Base-by-base conservation (phyloP, 2,113 vertebrate species). In the Apodemus sylvaticus region DNA sequence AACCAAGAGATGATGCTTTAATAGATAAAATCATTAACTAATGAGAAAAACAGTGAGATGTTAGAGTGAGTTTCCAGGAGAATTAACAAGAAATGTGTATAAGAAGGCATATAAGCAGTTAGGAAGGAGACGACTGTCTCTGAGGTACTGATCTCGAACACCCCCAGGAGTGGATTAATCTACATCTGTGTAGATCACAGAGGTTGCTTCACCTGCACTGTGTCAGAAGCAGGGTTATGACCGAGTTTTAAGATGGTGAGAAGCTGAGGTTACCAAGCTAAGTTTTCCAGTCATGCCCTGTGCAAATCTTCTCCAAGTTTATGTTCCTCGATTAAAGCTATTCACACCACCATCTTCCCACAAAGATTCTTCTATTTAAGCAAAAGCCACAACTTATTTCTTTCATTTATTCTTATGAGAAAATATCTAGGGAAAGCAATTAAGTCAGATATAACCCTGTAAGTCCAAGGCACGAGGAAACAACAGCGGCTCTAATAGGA, bases 11-110 rank as follows among this genome's bases (percentile, higher is more conserved):
- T 95, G 86, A 39, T 94, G 60, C 58, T 39, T 89, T 60, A 42
- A 83, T 53, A 94, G 26, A 74, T 68, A 83, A 94, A 91, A 71
- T 83, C 14, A 93, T 81, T 86, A 85, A 64, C 82, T 91, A 91
- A 55, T 71, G 42, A 76, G 17, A 64, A 95, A 89, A 60, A n/a
- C 12, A 73, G n/a, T 62, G 86, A 76, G 51, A 81, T 86, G 22
- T 58, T 93, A 39, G 17, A 91, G 36, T 55, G 62, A 51, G 24
- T 88, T 97, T 20, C n/a, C 87, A 76, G 19, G 29, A 85, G 16
- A 90, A 62, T 78, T 53, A 71, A 68, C 66, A 68, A 71, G 87
- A 8, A 82, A 58, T 7, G 12, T 82, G 20, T n/a, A 58, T n/a
- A 82, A 58, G 73, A 74, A 74, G 31, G 36, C 20, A 82, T 11